Evolutionary conservation across 2,797 vertebrate genomes (phyloP).

Genomic region (Pampus argenteus): DNA sequence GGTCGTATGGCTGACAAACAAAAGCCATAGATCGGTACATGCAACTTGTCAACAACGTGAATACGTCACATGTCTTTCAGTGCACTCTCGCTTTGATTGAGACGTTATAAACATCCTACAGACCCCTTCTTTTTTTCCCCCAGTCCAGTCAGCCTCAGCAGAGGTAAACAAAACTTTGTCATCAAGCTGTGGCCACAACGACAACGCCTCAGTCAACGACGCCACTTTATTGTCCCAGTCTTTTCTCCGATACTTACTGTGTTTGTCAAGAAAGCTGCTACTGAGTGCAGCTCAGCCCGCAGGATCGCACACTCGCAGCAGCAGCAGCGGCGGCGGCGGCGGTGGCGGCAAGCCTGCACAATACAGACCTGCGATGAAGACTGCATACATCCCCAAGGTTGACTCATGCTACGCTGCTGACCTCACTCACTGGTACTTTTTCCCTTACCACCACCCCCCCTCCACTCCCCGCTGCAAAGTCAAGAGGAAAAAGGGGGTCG

Average conservation of each 20-base stretch:
- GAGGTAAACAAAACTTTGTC: constrained; percentile 76
- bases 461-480: constrained; percentile 43
- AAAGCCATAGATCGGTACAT: neutral
- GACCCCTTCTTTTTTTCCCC: too few relatives aligned
- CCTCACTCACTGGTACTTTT: constrained; percentile 79
- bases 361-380: constrained; percentile 68
- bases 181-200: constrained; percentile 38
- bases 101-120: constrained; percentile 10
- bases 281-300: constrained; percentile 38
- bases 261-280: constrained; percentile 49
- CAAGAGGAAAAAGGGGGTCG: constrained; percentile 53
- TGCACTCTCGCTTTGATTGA: constrained; percentile 8
- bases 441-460: neutral
- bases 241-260: constrained; percentile 70
- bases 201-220: constrained; percentile 16
- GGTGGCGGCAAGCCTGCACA: constrained; percentile 51
- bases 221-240: neutral
- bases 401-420: constrained; percentile 87
- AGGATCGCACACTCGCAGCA: constrained; percentile 55
- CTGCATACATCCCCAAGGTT: constrained; percentile 85
- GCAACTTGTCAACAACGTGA: constrained; percentile 63
- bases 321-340: constrained; percentile 18
- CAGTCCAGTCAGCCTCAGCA: neutral
- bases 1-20: neutral
- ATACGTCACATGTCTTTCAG: constrained; percentile 40